Conservation (phyloP, 2,888 invertebrate genomes). For the Cephus spinipes region DNA sequence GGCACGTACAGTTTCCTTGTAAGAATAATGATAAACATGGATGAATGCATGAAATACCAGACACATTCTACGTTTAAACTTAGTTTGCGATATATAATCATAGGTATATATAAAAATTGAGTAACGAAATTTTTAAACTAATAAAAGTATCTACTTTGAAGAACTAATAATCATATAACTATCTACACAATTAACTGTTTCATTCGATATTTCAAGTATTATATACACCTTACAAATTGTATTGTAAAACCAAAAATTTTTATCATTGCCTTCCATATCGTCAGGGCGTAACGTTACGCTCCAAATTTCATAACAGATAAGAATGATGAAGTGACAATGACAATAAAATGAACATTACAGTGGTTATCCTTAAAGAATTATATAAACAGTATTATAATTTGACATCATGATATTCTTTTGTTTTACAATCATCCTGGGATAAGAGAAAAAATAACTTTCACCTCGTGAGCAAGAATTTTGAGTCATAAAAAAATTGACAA, state of each 20-base stretch:
- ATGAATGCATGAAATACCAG: constrained; percentile 30
- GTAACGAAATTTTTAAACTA: constrained; percentile 21
- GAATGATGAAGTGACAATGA: no score
- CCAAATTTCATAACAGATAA: no score
- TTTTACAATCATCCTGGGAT: no score
- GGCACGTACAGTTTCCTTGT: constrained; percentile 45
- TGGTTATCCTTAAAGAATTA: no score
- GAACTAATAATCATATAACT: constrained; percentile 32
- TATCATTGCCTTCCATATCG: no score
- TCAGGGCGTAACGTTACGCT: no score
- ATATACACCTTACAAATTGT: constrained; percentile 34
- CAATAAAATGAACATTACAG: no score
- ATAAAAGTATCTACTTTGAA: constrained; percentile 38
- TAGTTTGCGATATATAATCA: constrained; percentile 12
- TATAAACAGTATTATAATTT: no score
- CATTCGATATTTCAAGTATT: constrained; percentile 24
- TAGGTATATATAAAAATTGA: constrained; percentile 24
- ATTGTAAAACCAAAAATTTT: background rate
- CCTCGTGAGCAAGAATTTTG: no score
- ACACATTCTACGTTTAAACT: constrained; percentile 20
- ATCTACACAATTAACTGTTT: constrained; percentile 39
- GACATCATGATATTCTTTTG: no score
- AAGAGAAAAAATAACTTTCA: no score
- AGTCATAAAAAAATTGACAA: constrained; percentile 38
- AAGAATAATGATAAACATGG: constrained; percentile 37